Evolutionary conservation across 2,113 vertebrate genomes (phyloP), one percentile per base, ranked within the genome.

Genomic region (Rissa tridactyla): DNA sequence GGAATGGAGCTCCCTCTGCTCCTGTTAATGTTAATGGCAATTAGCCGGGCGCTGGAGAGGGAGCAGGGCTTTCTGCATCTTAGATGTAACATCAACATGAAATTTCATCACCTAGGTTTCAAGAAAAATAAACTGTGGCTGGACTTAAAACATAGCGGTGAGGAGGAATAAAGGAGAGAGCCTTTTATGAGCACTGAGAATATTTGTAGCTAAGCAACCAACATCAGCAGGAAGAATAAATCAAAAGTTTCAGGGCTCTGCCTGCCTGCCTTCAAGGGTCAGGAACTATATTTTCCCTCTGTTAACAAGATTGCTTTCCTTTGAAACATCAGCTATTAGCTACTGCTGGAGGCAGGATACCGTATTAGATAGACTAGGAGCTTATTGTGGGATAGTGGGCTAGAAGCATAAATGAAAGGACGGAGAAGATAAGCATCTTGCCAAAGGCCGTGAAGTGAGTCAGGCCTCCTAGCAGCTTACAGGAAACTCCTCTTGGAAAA

Each of bases 141-240:
- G 91, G 86, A 92, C 87, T 92, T 94, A 80, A 95, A 96, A 70
- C 78, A 49, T 13, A 36, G 71, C 2, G 1, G 79, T 73, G 58
- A 93, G 86, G 78, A 89, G 89, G 86, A 83, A 76, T 73, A 34
- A 40, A 22, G 60, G 90, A 60, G 81, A 88, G 54, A 40, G 61
- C 73, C 91, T 89, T 92, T 91, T 94, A 91, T 94, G 62, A 95
- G 81, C 83, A 77, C 55, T 42, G 92, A 94, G 95, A 95, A 77
- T 96, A 78, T 95, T 91, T 96, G 94, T 96, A 95, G 84, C 89
- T 91, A 94, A 97, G 96, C 96, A 96, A 96, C 96, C 82, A 54
- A 42, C 78, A 94, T 91, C 83, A 95, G 92, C 91, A 95, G 94
- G 78, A 91, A 82, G 94, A 94, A 82, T 94, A 94, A 97, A 97